These are phyloP conservation scores for Centropus bengalensis DNA, from an alignment of 2,113 vertebrate species.

Conservation along the genomic window DNA sequence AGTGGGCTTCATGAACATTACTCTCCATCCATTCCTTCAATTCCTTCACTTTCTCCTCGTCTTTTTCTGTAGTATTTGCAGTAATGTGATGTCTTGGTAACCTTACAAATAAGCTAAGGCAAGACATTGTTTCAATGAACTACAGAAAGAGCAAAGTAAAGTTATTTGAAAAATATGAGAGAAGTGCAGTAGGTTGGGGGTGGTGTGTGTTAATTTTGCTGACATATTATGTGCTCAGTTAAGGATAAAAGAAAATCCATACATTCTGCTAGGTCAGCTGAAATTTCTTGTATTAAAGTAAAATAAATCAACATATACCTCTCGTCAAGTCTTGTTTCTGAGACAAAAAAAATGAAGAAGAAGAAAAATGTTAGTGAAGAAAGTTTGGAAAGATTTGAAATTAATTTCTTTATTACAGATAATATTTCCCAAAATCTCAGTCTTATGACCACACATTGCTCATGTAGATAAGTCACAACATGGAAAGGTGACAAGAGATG, in stretches of 20 bases:
- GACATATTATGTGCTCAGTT: conserved; percentile 27
- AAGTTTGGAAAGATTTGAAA: not conserved
- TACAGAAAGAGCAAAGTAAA: not conserved
- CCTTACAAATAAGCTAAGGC: not conserved
- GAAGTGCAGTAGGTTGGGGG: not conserved
- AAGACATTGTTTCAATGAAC: not conserved
- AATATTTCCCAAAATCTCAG: conserved; percentile 8
- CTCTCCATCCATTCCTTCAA: conserved; percentile 1
- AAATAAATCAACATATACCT: not conserved
- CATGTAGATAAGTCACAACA: not conserved
- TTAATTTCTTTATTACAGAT: not conserved
- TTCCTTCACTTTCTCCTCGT: conserved; percentile 8
- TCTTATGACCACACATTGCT: not conserved
- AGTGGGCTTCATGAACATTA: conserved; percentile 10
- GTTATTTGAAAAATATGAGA: conserved; percentile 18
- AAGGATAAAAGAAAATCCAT: conserved; percentile 55
- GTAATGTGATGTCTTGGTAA: not conserved
- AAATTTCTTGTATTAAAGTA: conserved; percentile 19
- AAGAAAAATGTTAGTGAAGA: not conserved
- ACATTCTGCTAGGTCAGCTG: not conserved
- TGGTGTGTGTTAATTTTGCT: conserved; percentile 20
- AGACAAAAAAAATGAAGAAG: conserved; percentile 12
- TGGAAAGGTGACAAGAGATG: not conserved
- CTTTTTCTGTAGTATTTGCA: conserved; percentile 15
- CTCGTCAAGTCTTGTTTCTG: not conserved